These are phyloP conservation scores for Laterallus jamaicensis DNA, from an alignment of 2,113 vertebrate genomes.

Conservation along the genomic window DNA sequence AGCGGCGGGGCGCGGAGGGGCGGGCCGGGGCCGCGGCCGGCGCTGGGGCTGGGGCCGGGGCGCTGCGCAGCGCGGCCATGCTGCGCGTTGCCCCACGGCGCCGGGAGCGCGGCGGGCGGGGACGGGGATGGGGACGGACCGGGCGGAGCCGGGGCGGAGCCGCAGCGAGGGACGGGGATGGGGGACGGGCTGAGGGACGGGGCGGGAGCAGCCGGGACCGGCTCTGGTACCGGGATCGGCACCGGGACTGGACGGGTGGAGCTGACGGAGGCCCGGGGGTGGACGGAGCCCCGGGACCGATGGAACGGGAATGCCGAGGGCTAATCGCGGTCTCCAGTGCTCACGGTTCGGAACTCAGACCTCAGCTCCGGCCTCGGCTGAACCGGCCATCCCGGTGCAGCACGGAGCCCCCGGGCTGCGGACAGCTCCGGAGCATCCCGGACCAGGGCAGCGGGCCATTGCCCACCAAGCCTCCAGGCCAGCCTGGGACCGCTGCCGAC, in stretches of 20 bases:
- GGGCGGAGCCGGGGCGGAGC: background rate
- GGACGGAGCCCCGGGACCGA: background rate
- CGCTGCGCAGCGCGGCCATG: background rate
- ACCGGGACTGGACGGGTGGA: background rate
- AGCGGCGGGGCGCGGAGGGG: too few species aligned
- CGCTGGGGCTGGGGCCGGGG: background rate
- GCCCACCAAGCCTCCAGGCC: background rate
- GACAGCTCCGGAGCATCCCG: background rate
- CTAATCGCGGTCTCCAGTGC: background rate
- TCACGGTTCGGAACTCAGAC: background rate
- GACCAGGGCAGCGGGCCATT: background rate
- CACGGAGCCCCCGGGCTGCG: background rate
- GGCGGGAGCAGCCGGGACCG: background rate
- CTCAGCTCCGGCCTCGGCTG: background rate
- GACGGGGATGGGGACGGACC: background rate
- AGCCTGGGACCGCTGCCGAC: background rate
- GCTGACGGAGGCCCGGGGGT: background rate
- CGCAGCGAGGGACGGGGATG: background rate
- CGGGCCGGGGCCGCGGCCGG: background rate
- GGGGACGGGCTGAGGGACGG: background rate
- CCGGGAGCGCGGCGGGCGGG: background rate
- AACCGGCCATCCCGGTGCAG: background rate
- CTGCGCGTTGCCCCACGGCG: background rate
- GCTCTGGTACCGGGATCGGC: too few species aligned
- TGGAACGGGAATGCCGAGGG: background rate